Percentiles rank a stretch among this genome's conserved stretches.
Evolutionary conservation across 1,140 invertebrate genomes (phyloP).

Genomic region (Euwallacea fornicatus): DNA sequence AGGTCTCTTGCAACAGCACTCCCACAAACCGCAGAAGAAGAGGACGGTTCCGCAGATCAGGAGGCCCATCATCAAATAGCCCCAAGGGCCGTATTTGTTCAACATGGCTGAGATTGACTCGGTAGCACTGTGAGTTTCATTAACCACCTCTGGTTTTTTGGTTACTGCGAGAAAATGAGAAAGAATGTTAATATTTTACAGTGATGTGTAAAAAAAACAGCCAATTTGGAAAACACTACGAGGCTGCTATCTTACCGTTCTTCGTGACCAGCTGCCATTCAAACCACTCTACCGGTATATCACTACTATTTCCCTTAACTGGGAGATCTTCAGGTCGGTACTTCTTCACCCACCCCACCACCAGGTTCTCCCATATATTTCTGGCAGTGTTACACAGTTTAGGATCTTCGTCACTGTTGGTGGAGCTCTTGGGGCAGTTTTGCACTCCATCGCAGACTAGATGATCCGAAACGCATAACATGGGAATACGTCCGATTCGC

Average conservation of each 20-base stretch:
- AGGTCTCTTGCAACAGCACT: conserved; percentile 53
- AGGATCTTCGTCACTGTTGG: conserved; percentile 57
- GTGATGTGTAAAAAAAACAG: neutral
- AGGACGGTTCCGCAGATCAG: conserved; percentile 64
- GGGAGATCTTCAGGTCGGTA: conserved; percentile 33
- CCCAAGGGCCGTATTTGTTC: conserved; percentile 66
- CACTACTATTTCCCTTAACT: conserved; percentile 18
- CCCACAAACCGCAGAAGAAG: conserved; percentile 66
- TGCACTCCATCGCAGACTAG: conserved; percentile 63
- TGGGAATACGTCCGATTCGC: conserved; percentile 51
- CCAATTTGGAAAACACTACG: neutral
- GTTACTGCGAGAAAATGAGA: conserved; percentile 32
- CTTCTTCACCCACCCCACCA: conserved; percentile 41
- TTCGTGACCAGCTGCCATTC: conserved; percentile 31
- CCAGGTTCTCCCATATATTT: conserved; percentile 41
- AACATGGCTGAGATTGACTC: conserved; percentile 56
- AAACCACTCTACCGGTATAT: conserved; percentile 21
- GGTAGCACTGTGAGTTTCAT: conserved; percentile 33
- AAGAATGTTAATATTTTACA: neutral
- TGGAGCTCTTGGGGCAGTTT: conserved; percentile 62
- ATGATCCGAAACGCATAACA: conserved; percentile 62
- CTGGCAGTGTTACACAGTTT: conserved; percentile 53
- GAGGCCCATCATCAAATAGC: conserved; percentile 66
- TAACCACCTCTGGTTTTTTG: conserved; percentile 28
- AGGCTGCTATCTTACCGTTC: conserved; percentile 10